phyloP scores from a whole-genome alignment of 2,113 vertebrate genomes.

The Physeter macrocephalus region DNA sequence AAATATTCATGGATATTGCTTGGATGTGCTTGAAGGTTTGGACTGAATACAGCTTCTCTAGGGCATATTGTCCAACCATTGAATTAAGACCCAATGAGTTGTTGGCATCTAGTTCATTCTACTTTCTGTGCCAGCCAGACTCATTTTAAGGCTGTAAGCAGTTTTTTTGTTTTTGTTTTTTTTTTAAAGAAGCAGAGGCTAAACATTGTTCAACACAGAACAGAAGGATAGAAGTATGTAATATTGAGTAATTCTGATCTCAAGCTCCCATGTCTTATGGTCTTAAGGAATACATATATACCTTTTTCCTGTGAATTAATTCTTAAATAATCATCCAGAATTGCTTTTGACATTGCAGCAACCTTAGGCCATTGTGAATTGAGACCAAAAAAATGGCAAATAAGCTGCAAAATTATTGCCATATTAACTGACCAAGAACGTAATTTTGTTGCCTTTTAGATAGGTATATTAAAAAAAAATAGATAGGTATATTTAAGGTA shows the following conservation, averaged over 20 bases:
- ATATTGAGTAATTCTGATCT: not conserved
- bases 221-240: not conserved
- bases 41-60: not conserved
- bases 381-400: not conserved
- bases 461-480: not conserved
- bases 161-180: not conserved
- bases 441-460: not conserved
- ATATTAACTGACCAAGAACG: not conserved
- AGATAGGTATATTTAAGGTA: not conserved
- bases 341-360: not conserved
- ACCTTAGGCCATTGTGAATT: not conserved
- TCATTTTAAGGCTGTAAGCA: not conserved
- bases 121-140: not conserved
- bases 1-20: not conserved
- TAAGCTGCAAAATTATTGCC: not conserved
- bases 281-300: not conserved
- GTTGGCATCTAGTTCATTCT: not conserved
- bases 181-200: not conserved
- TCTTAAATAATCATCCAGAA: not conserved
- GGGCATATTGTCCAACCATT: not conserved
- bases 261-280: not conserved
- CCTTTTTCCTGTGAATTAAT: not conserved
- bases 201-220: not conserved
- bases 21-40: not conserved
- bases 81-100: not conserved